Percentiles rank a stretch among this genome's conserved stretches.
Evolutionary conservation across 2,797 vertebrate genomes (phyloP).

Genomic region (Falco naumanni): DNA sequence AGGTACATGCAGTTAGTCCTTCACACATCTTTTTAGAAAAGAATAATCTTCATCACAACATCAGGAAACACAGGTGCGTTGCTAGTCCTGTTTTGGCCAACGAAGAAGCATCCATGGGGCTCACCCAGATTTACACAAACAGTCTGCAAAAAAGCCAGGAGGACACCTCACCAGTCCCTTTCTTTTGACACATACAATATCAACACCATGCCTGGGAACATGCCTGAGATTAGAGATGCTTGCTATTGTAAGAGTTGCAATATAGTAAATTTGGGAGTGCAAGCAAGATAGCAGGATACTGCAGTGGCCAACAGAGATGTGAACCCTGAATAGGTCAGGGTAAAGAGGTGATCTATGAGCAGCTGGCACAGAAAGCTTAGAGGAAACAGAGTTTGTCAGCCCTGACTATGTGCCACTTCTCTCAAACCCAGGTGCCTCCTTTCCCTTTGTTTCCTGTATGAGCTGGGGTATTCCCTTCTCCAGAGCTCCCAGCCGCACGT

Average conservation of each 20-base stretch:
- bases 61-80: neutral
- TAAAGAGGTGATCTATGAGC: neutral
- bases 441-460: neutral
- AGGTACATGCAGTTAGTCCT: neutral
- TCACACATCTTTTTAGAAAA: neutral
- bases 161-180: neutral
- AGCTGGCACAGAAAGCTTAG: neutral
- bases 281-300: neutral
- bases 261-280: neutral
- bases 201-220: neutral
- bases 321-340: neutral
- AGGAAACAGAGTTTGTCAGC: neutral
- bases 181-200: neutral
- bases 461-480: neutral
- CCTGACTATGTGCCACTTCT: neutral
- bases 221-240: neutral
- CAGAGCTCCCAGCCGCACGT: neutral
- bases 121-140: neutral
- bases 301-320: neutral
- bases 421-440: neutral
- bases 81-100: neutral
- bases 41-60: neutral
- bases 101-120: neutral
- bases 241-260: neutral
- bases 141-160: neutral